phyloP scores from a whole-genome alignment of 2,113 vertebrate genomes.

The Calyptomena viridis region DNA sequence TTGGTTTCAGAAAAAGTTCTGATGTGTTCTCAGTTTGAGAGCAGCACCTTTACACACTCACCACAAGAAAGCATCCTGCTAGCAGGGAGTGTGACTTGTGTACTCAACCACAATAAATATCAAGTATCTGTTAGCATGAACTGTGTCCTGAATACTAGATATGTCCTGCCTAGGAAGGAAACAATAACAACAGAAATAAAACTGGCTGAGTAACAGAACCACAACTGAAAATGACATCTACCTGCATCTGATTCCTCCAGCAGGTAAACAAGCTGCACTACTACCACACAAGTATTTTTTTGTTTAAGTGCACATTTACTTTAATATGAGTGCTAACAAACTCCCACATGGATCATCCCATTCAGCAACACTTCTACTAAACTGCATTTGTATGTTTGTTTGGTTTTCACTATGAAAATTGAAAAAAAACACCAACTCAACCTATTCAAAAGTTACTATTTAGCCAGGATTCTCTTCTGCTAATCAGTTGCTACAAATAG shows the following conservation, averaged over 20 bases:
- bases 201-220: background rate
- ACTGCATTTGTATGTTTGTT: accelerated
- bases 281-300: background rate
- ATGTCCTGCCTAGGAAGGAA: background rate
- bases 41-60: background rate
- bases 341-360: background rate
- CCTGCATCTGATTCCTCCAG: background rate
- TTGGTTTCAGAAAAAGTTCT: background rate
- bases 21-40: background rate
- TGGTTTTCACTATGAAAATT: background rate
- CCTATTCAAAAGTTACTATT: background rate
- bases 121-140: too few species aligned
- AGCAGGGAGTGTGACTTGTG: background rate
- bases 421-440: background rate
- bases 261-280: background rate
- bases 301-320: background rate
- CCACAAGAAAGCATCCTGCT: accelerated
- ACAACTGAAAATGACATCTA: background rate
- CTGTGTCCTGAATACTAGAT: too few species aligned
- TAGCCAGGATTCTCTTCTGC: background rate
- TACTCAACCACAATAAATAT: background rate
- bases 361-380: background rate
- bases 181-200: background rate
- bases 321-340: background rate
- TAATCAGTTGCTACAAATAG: background rate